Base-by-base conservation (phyloP, 37 sponge, comb jelly and placozoan genomes). In the Agelas oroides region DNA sequence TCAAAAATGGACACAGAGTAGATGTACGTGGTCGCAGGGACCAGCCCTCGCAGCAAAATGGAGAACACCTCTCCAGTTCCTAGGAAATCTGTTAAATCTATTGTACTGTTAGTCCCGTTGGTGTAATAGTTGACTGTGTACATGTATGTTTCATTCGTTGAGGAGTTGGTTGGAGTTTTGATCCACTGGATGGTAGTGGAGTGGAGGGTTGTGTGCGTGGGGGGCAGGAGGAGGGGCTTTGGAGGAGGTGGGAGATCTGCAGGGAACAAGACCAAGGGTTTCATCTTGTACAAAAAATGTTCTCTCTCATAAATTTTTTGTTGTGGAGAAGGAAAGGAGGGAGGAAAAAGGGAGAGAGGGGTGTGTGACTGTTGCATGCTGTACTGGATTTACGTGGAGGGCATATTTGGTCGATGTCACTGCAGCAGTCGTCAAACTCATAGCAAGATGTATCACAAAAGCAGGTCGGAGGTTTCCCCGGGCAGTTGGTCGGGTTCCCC, bases 401-500 rank as follows among this genome's bases (percentile, higher is more conserved):
- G 72, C 89, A 89, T 62, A 65, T 59, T 24, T 53, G 52, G 19
- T 77, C 64, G 6, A 89, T 53, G 53, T 77, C 84, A 0, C 17
- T 3, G 41, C 89, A 89, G 57, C 89, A 89, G 73, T 89, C 89
- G 30, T 60, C 65, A 31, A 59, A 76, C 40, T 53, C 41, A 30
- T 32, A 59, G 58, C 89, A 89, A n/a, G 67, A 54, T 5, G 77
- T 53, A 35, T 89, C 84, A 66, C 89, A 89, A 33, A 61, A 77
- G 83, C 89, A 89, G 30, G 39, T 53, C 41, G 53, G 76, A 0
- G 84, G 55, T 0, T 28, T 30, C 20, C 77, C 77, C 16, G 65
- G 27, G 33, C 57, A 76, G 71, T 59, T 27, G 32, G 20, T 57
- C 3, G 58, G 20, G 38, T 31, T 32, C 33, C 14, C 68, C 0